A percentile compares a stretch with the other conserved stretches of the same genome.
Evolutionary conservation across 2,113 vertebrate genomes (phyloP).

Genomic region (Dendrocopos noguchii): DNA sequence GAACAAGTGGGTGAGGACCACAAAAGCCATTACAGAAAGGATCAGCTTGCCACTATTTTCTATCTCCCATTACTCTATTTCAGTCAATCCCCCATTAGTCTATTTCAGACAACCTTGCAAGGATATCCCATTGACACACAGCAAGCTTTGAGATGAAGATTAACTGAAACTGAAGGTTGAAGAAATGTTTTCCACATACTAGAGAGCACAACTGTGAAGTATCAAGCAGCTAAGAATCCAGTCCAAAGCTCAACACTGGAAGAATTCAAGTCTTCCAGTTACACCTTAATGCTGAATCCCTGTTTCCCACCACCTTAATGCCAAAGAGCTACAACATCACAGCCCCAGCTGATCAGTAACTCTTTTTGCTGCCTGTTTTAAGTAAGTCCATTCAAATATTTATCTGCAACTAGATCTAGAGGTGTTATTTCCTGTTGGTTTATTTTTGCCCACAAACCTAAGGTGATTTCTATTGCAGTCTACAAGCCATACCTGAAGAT

Average conservation of each 20-base stretch:
- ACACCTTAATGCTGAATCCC: neutral
- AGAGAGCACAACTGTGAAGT: neutral
- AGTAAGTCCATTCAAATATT: neutral
- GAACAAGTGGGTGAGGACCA: neutral
- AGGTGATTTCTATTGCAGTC: neutral
- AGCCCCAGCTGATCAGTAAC: neutral
- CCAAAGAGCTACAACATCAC: neutral
- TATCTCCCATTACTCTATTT: neutral
- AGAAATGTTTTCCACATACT: neutral
- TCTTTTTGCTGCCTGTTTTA: neutral
- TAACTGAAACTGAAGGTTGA: neutral
- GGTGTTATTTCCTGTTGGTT: neutral
- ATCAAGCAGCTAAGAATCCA: neutral
- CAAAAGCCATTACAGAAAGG: neutral
- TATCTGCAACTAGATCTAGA: neutral
- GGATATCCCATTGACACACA: neutral
- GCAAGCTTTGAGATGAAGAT: neutral
- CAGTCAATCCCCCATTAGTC: neutral
- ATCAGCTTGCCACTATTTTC: neutral
- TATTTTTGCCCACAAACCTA: neutral
- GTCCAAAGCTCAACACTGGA: neutral
- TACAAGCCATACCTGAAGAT: neutral
- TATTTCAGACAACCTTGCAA: neutral
- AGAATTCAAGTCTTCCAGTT: neutral
- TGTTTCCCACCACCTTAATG: neutral